Percentiles rank a stretch among this genome's conserved stretches.
Evolutionary conservation across 2,113 vertebrate genomes (phyloP).

Genomic region (Nannospalax galili): DNA sequence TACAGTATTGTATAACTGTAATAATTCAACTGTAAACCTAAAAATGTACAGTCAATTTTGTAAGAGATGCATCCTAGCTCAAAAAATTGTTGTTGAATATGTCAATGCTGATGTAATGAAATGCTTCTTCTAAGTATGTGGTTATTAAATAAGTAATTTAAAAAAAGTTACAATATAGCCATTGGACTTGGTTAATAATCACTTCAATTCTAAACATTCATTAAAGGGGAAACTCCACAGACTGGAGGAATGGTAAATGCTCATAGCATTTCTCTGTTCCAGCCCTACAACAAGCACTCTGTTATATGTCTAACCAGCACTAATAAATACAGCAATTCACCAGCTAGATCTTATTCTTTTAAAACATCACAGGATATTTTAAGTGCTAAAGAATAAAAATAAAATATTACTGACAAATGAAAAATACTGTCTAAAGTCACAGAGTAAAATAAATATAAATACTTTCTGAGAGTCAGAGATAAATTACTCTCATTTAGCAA

Average conservation of each 20-base stretch:
- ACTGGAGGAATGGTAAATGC: not conserved
- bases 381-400: slow-evolving; percentile 20
- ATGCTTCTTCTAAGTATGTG: too few species aligned
- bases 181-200: slow-evolving; percentile 74
- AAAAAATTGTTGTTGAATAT: too few species aligned
- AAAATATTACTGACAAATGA: slow-evolving; percentile 15
- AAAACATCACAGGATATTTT: not conserved
- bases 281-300: slow-evolving; percentile 34
- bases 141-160: too few species aligned
- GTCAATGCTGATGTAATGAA: too few species aligned
- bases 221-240: not conserved
- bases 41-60: too few species aligned
- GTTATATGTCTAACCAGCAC: not conserved
- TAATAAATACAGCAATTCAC: slow-evolving; percentile 31
- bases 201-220: not conserved
- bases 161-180: slow-evolving; percentile 79
- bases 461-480: not conserved
- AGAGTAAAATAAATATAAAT: not conserved
- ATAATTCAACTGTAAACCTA: too few species aligned
- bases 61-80: too few species aligned
- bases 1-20: too few species aligned
- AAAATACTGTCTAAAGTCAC: not conserved
- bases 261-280: slow-evolving; percentile 57
- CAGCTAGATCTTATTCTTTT: not conserved
- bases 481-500: slow-evolving; percentile 18